phyloP scores from a whole-genome alignment of 2,113 vertebrate genomes.

The Microtus richardsoni region DNA sequence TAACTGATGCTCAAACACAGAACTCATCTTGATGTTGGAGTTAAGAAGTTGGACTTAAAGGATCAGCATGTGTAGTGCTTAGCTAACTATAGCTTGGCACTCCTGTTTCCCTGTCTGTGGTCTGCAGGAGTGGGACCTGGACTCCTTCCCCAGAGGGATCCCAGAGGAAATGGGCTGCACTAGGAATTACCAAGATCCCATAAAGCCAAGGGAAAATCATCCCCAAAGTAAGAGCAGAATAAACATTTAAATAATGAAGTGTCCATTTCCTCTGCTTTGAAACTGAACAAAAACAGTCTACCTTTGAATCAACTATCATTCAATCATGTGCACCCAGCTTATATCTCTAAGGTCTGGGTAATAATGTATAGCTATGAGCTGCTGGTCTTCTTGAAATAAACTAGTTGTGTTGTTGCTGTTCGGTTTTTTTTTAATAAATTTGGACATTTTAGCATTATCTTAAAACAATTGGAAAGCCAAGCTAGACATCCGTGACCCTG shows the following conservation, averaged over 20 bases:
- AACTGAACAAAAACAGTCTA: constrained; percentile 53
- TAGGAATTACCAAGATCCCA: constrained; percentile 30
- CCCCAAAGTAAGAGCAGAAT: constrained; percentile 46
- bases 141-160: neutral
- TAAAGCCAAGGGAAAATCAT: constrained; percentile 37
- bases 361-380: constrained; percentile 78
- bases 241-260: constrained; percentile 70
- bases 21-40: constrained; percentile 33
- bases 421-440: constrained; percentile 82
- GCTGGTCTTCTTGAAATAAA: constrained; percentile 79
- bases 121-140: neutral
- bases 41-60: neutral
- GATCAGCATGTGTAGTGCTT: neutral
- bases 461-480: constrained; percentile 64
- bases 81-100: no score
- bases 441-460: constrained; percentile 77
- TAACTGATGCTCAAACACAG: constrained; percentile 5
- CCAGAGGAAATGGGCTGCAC: constrained; percentile 16
- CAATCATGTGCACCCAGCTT: constrained; percentile 71
- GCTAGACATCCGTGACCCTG: constrained; percentile 74
- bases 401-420: neutral
- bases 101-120: neutral
- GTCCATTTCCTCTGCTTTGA: constrained; percentile 49
- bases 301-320: constrained; percentile 77
- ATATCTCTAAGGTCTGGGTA: constrained; percentile 28